These are phyloP conservation scores for Drosophila suzukii DNA, from an alignment of 1,140 invertebrate species.

Conservation along the genomic window DNA sequence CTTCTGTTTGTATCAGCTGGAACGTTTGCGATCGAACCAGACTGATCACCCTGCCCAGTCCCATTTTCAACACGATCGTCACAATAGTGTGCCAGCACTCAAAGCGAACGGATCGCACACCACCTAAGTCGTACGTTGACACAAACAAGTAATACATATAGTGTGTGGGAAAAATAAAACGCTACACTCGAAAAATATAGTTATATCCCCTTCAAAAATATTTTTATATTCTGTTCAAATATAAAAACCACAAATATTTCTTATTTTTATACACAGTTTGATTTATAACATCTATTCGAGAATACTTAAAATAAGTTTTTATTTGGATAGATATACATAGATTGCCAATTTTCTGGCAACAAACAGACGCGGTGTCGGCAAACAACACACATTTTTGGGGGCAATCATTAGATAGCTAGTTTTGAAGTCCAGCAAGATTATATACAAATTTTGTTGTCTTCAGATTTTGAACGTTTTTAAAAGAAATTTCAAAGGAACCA, in stretches of 20 bases:
- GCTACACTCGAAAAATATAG: too few species aligned
- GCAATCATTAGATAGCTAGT: background rate
- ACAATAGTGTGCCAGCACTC: slow-evolving; percentile 3
- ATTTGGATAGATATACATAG: slow-evolving; percentile 8
- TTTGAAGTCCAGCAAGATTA: background rate
- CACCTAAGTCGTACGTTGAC: background rate
- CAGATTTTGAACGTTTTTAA: background rate
- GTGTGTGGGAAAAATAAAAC: too few species aligned
- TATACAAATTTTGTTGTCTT: background rate
- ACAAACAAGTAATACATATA: too few species aligned
- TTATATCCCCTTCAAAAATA: too few species aligned
- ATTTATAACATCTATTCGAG: background rate
- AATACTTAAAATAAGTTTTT: background rate
- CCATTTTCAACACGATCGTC: background rate
- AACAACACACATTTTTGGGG: too few species aligned
- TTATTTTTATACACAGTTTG: background rate
- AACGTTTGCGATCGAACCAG: background rate
- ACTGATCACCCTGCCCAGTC: background rate
- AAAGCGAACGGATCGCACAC: slow-evolving; percentile 6
- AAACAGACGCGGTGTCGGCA: background rate
- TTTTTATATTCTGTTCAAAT: too few species aligned
- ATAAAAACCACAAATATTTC: too few species aligned
- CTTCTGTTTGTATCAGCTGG: too few species aligned
- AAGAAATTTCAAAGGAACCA: background rate
- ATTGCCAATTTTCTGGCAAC: background rate